Conservation (phyloP, 1,140 invertebrate species). For the Schlechtendalia chinensis region DNA sequence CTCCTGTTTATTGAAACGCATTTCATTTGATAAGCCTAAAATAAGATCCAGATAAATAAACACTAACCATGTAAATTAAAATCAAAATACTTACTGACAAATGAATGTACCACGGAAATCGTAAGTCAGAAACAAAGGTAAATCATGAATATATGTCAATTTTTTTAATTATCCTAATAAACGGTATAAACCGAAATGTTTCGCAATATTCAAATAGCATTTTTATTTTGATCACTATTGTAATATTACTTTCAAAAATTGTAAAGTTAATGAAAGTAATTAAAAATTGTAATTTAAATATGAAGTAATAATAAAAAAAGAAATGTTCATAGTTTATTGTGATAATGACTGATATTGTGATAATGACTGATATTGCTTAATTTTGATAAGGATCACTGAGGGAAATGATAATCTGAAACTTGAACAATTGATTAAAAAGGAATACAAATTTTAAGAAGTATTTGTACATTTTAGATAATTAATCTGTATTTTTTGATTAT, state of each 20-base stretch:
- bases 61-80: not conserved
- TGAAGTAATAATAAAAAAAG: not conserved
- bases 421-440: no score
- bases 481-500: no score
- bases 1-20: conserved; percentile 91
- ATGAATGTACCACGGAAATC: not conserved
- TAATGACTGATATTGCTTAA: not conserved
- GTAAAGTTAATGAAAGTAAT: not conserved
- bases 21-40: conserved; percentile 55
- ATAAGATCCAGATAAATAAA: not conserved
- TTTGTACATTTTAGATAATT: no score
- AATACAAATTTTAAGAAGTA: no score
- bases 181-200: not conserved
- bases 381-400: not conserved
- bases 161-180: not conserved
- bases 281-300: not conserved
- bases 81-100: not conserved
- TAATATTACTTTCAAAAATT: not conserved
- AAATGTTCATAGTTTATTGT: not conserved
- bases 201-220: not conserved
- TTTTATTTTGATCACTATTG: not conserved
- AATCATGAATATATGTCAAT: not conserved
- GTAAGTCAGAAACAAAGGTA: not conserved
- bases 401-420: not conserved
- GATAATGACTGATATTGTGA: not conserved